Evolutionary conservation across 37 sponge, comb jelly and placozoan species (phyloP), one percentile per base, ranked within the genome.

Genomic region (Lycopodina hypogea): DNA sequence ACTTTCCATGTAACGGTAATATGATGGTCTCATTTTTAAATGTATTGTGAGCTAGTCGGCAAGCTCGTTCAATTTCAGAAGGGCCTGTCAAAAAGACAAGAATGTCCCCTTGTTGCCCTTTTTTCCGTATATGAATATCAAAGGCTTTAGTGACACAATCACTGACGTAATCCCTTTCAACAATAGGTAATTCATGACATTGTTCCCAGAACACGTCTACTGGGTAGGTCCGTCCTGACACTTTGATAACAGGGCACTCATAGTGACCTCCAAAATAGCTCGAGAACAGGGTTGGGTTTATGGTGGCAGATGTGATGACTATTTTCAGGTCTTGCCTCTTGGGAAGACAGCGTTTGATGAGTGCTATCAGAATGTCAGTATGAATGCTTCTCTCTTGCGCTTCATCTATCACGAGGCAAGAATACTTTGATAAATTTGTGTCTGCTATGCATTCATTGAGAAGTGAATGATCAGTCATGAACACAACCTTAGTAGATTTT

Each of bases 81-180:
- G 87, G 86, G 51, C 74, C 83, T 0, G 97, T 89, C 3, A 97
- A 84, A 73, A 97, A 97, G 17, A 97, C 88, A 21, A 96, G 83
- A 37, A 93, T 73, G 62, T 93, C 92, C 22, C 97, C 92, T 15
- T 14, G 34, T 34, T 84, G 66, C 9, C 45, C 28, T 7, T 30
- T 28, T 15, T 65, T 24, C 18, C 23, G 53, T 62, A 88, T 80
- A 53, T 88, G 84, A 7, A 32, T 68, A 0, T 74, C 32, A 32
- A 63, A 38, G 23, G 61, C 53, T 62, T 88, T 45, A 35, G 72
- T 77, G 29, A 58, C 53, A n/a, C 34, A 37, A 7, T 69, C 58
- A 37, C 62, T 63, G 19, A 41, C 69, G 28, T 73, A 73, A 53
- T 73, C 74, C 9, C 9, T 21, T 24, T 73, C 56, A 1, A 73